Evolutionary conservation across 2,888 invertebrate species (phyloP).

Genomic region (Archips crataeganus): DNA sequence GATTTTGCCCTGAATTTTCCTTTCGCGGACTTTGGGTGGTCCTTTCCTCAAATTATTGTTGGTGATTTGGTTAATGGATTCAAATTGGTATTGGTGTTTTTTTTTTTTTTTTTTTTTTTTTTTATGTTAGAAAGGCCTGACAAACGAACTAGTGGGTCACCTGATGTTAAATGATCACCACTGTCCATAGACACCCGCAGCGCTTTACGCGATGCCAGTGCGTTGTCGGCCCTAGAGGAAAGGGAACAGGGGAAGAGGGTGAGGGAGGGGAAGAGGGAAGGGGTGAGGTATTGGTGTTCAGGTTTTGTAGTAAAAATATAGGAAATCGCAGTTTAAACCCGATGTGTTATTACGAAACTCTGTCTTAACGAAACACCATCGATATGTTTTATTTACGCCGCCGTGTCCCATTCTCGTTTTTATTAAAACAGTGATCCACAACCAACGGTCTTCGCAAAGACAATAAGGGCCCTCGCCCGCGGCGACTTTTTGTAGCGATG

Average conservation of each 20-base stretch:
- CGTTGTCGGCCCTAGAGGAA: too few species aligned
- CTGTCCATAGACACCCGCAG: too few species aligned
- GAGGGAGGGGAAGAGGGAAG: too few species aligned
- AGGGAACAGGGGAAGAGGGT: too few species aligned
- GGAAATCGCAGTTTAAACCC: neutral
- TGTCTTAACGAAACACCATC: constrained; percentile 42
- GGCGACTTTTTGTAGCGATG: too few species aligned
- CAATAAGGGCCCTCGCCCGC: too few species aligned
- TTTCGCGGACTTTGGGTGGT: constrained; percentile 12
- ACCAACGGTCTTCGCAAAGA: neutral
- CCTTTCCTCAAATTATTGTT: neutral
- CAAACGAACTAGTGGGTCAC: too few species aligned
- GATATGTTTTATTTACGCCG: constrained; percentile 51
- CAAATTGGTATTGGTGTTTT: neutral
- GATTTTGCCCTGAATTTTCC: constrained; percentile 21
- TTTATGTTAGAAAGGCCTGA: too few species aligned
- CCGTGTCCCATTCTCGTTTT: neutral
- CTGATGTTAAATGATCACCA: too few species aligned
- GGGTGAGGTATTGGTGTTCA: neutral
- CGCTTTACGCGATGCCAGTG: too few species aligned
- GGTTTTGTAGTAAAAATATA: neutral
- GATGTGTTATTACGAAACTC: neutral
- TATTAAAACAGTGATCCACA: constrained; percentile 34
- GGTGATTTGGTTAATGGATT: neutral
- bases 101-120: too few species aligned